Percentiles rank a stretch among this genome's conserved stretches.
Evolutionary conservation across 2,888 invertebrate species (phyloP).

Genomic region (Amorpha juglandis): DNA sequence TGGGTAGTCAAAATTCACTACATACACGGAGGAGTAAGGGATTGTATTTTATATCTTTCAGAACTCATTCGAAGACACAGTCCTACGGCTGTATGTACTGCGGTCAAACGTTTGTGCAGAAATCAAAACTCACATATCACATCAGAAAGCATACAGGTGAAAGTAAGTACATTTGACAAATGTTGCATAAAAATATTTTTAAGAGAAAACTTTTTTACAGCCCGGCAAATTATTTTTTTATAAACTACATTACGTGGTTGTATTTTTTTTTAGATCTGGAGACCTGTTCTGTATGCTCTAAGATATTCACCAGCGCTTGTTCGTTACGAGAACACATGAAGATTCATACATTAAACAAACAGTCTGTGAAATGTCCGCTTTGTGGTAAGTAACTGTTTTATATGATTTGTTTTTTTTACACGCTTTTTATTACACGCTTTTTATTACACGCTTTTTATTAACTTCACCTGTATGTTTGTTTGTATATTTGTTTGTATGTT

Average conservation of each 20-base stretch:
- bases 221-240: too few relatives aligned
- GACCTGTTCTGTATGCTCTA: conserved; percentile 75
- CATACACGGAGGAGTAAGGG: too few relatives aligned
- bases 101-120: conserved; percentile 82
- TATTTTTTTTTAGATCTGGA: conserved; percentile 72
- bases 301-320: conserved; percentile 81
- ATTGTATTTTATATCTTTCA: conserved; percentile 37
- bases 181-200: neutral
- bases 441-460: too few relatives aligned
- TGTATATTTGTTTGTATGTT: too few relatives aligned
- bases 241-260: neutral
- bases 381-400: conserved; percentile 66
- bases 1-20: too few relatives aligned
- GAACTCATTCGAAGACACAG: conserved; percentile 77
- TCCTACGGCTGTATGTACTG: conserved; percentile 80
- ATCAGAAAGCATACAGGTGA: conserved; percentile 83
- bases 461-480: too few relatives aligned
- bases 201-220: too few relatives aligned
- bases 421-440: too few relatives aligned
- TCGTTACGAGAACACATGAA: conserved; percentile 82
- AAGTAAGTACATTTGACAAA: conserved; percentile 61
- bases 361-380: conserved; percentile 72
- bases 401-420: too few relatives aligned
- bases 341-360: conserved; percentile 64
- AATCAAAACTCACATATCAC: conserved; percentile 83